A percentile compares a stretch with the other conserved stretches of the same genome.
Evolutionary conservation across 2,797 vertebrate genomes (phyloP).

Genomic region (Takifugu rubripes): DNA sequence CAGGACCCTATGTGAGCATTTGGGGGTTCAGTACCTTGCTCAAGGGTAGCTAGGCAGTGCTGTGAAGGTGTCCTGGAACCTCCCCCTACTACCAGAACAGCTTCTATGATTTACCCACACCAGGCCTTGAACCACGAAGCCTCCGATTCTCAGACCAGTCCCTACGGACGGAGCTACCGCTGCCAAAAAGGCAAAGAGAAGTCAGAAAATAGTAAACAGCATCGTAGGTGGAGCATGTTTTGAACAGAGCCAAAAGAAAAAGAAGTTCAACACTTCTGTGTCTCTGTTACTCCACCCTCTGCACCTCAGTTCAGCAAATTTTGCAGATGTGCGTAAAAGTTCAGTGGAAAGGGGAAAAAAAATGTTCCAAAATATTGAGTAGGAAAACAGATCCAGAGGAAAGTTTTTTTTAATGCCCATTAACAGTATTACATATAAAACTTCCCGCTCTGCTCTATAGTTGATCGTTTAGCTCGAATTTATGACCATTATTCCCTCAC

Average conservation of each 20-base stretch:
- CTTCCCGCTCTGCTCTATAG: constrained; percentile 19
- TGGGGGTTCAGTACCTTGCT: too few relatives aligned
- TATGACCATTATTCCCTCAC: constrained; percentile 27
- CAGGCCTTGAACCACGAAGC: too few relatives aligned
- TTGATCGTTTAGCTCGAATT: constrained; percentile 25
- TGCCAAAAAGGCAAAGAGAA: neutral
- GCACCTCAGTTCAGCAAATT: constrained; percentile 33
- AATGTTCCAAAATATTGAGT: constrained; percentile 46
- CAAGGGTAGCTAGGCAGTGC: too few relatives aligned
- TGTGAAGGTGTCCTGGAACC: too few relatives aligned
- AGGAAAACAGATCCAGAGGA: constrained; percentile 61
- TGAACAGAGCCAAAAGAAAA: constrained; percentile 1
- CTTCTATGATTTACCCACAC: too few relatives aligned
- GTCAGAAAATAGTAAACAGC: neutral
- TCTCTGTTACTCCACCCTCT: constrained; percentile 22
- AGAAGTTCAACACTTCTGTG: constrained; percentile 15
- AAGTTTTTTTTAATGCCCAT: constrained; percentile 38
- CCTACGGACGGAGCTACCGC: too few relatives aligned
- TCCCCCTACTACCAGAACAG: too few relatives aligned
- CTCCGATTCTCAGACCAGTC: too few relatives aligned
- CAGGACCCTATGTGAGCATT: too few relatives aligned
- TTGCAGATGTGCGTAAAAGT: constrained; percentile 48
- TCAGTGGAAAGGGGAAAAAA: constrained; percentile 13
- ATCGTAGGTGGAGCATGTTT: neutral
- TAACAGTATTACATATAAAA: constrained; percentile 43